phyloP scores from a whole-genome alignment of 2,113 vertebrate species.

The Rhodinocichla rosea region DNA sequence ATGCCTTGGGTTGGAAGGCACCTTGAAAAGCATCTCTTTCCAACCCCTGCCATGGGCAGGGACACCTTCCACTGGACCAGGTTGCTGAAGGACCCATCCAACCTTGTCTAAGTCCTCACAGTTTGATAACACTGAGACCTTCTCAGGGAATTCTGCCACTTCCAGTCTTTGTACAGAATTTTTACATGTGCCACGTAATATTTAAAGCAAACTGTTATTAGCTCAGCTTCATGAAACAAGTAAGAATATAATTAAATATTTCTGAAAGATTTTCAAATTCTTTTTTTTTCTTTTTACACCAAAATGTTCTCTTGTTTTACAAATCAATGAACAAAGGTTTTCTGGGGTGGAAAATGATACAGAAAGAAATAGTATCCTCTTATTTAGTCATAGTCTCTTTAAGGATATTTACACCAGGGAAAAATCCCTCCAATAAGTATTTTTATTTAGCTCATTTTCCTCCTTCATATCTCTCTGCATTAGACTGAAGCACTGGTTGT shows the following conservation, averaged over 20 bases:
- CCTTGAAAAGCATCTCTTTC: neutral
- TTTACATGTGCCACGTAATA: neutral
- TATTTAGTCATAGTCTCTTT: neutral
- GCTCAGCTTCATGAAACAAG: neutral
- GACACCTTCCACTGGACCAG: neutral
- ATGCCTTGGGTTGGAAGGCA: neutral
- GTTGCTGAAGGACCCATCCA: neutral
- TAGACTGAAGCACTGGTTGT: neutral
- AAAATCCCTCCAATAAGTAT: neutral
- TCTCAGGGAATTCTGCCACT: neutral
- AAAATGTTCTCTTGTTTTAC: neutral
- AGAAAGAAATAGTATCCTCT: neutral
- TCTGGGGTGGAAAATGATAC: neutral
- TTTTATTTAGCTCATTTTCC: conserved; percentile 48
- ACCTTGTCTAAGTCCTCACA: neutral
- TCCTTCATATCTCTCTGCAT: neutral
- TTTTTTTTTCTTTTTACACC: neutral
- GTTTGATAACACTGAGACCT: neutral
- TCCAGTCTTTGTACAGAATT: neutral
- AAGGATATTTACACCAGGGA: neutral
- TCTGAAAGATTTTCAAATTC: neutral
- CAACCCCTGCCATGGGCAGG: neutral
- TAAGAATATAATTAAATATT: neutral
- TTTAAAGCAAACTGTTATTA: neutral
- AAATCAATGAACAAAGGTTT: neutral